phyloP scores from a whole-genome alignment of 2,797 vertebrate genomes.

The Fringilla coelebs region DNA sequence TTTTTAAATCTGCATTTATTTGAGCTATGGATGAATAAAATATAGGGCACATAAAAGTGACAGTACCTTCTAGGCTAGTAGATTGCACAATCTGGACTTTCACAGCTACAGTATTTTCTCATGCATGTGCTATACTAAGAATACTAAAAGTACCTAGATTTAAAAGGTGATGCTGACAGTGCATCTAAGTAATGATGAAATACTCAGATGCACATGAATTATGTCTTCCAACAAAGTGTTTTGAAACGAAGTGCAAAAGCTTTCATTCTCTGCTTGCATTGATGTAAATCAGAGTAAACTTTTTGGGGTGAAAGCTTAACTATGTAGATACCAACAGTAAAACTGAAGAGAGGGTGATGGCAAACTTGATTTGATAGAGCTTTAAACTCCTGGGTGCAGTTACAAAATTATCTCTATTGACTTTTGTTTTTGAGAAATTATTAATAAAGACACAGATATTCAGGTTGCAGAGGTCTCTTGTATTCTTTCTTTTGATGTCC shows the following conservation, averaged over 20 bases:
- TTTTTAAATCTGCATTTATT: background rate
- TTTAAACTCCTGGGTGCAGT: background rate
- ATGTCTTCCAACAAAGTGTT: background rate
- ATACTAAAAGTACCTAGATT: constrained; percentile 13
- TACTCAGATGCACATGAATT: background rate
- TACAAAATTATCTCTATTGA: background rate
- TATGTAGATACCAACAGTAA: background rate
- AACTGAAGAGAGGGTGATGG: background rate
- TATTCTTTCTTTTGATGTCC: background rate
- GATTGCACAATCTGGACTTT: constrained; percentile 42
- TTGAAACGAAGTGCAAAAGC: background rate
- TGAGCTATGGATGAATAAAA: constrained; percentile 37
- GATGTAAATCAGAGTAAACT: background rate
- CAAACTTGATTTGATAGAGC: background rate
- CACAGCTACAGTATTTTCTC: constrained; percentile 32
- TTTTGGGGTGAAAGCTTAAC: background rate
- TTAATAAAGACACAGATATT: background rate
- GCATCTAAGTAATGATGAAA: constrained; percentile 3
- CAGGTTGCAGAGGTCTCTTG: background rate
- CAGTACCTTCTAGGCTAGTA: constrained; percentile 30
- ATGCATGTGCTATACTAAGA: background rate
- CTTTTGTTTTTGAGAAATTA: background rate
- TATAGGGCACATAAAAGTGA: constrained; percentile 30
- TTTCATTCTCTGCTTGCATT: background rate
- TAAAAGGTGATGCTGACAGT: background rate